Evolutionary conservation across 2,888 invertebrate species (phyloP), one percentile per base, ranked within the genome.

Genomic region (Brachylomia viminalis): DNA sequence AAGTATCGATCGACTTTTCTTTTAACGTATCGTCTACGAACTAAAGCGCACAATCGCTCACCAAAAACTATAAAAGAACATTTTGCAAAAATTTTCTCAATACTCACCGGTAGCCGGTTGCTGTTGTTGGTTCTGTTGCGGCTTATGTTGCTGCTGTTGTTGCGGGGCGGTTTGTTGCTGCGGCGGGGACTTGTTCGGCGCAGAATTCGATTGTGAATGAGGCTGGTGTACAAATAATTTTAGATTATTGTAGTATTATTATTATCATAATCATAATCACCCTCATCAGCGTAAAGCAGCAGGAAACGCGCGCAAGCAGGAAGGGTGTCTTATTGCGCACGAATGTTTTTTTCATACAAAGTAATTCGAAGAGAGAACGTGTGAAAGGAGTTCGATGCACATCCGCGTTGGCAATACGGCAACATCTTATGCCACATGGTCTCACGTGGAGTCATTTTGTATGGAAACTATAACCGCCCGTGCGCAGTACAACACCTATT

Each of bases 131-230:
- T 88, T 84, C n/a, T 88, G 94, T 76, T 90, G 90, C 56, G 87
- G 79, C 23, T 79, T 73, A 15, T 79, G 79, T 68, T 79, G 79
- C 10, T 89, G 92, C 76, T 88, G 88, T 64, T 85, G 92, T 79
- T 82, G 85, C 68, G 65, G 58, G 1, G 77, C 70, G n/a, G 87
- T 88, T 75, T 92, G 93, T 69, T 94, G 94, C 72, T 92, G 92
- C 76, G 91, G 90, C 77, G 91, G 91, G 2, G 92, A 86, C 64
- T 91, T 93, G 80, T 89, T 93, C 75, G 87, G 87, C 66, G 89
- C 80, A 38, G 82, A 78, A 52, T 88, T 90, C 79, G 88, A 89
- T 85, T 87, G 91, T 81, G 89, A 90, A 54, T 89, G 89, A 13
- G 88, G 82, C 90, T 92, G 67, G 7, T n/a, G 17, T 15, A 62